A percentile compares a stretch with the other conserved stretches of the same genome.
Evolutionary conservation across 92 coral and sea anemone genomes (phyloP).

Genomic region (Parazoanthus swiftii): DNA sequence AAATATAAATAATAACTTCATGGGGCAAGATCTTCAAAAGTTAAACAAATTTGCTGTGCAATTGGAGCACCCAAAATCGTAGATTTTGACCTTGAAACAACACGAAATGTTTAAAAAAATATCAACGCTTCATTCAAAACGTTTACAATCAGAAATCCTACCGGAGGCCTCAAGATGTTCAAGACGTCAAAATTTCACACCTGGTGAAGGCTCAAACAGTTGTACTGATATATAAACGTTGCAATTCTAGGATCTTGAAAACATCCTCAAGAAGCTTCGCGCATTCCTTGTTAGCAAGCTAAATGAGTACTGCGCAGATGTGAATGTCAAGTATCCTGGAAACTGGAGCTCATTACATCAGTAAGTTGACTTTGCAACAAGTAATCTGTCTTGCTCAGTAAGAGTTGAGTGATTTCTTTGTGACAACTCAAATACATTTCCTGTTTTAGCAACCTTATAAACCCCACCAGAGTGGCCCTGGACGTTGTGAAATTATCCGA

Average conservation of each 20-base stretch:
- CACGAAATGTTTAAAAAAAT: too few species aligned
- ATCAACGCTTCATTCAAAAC: too few species aligned
- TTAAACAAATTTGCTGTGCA: too few species aligned
- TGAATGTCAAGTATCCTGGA: not conserved
- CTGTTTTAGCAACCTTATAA: not conserved
- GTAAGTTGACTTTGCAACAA: not conserved
- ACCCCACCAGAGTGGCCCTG: not conserved
- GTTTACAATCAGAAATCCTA: too few species aligned
- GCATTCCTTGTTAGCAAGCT: conserved; percentile 10
- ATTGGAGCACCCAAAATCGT: too few species aligned
- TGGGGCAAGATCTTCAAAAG: too few species aligned
- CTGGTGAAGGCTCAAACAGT: not conserved
- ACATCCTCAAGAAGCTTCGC: not conserved
- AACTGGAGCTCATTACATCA: conserved; percentile 9
- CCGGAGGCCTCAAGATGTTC: not conserved
- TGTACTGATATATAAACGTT: not conserved
- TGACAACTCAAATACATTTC: not conserved
- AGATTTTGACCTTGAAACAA: too few species aligned
- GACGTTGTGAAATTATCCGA: conserved; percentile 3
- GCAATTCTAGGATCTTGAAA: not conserved
- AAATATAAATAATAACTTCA: too few species aligned
- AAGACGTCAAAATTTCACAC: not conserved
- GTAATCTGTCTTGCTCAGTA: not conserved
- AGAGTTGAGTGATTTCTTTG: not conserved
- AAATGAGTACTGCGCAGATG: not conserved